Conservation (phyloP, 2,113 vertebrate species). For the Hyla sarda region DNA sequence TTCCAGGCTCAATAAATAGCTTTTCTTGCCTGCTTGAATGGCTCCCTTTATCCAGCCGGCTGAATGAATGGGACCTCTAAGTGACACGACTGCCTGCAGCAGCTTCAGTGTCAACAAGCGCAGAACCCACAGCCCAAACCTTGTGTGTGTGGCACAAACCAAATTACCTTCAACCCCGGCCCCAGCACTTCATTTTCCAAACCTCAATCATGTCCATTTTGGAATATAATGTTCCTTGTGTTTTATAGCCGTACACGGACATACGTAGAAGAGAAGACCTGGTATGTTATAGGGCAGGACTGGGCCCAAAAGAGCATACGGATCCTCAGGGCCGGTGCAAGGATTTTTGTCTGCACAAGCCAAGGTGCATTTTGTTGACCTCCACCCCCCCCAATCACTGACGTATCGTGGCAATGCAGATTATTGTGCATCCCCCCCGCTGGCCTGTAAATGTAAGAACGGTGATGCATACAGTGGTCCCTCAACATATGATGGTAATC, state of each 20-base stretch:
- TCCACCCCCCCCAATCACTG: too few species aligned
- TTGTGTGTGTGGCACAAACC: background rate
- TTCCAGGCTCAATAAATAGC: conserved; percentile 45
- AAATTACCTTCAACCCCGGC: background rate
- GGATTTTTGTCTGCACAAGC: too few species aligned
- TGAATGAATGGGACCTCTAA: conserved; percentile 38
- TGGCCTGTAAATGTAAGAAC: too few species aligned
- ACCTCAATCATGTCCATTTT: background rate
- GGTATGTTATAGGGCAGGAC: too few species aligned
- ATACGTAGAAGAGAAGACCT: background rate
- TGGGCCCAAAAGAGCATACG: too few species aligned
- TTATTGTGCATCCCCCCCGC: too few species aligned
- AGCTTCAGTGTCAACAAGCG: conserved; percentile 29
- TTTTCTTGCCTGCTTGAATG: conserved; percentile 43
- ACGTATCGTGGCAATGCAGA: too few species aligned
- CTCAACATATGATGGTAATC: too few species aligned
- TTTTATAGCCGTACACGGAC: background rate
- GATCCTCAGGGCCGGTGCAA: too few species aligned
- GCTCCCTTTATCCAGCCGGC: conserved; percentile 23
- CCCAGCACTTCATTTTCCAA: background rate
- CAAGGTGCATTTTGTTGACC: too few species aligned
- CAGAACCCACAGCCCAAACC: background rate
- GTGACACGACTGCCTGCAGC: conserved; percentile 16
- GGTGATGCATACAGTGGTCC: too few species aligned
- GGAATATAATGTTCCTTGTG: background rate